A percentile compares a stretch with the other conserved stretches of the same genome.
Evolutionary conservation across 1,140 invertebrate genomes (phyloP).

Genomic region (Platyura marginata): DNA sequence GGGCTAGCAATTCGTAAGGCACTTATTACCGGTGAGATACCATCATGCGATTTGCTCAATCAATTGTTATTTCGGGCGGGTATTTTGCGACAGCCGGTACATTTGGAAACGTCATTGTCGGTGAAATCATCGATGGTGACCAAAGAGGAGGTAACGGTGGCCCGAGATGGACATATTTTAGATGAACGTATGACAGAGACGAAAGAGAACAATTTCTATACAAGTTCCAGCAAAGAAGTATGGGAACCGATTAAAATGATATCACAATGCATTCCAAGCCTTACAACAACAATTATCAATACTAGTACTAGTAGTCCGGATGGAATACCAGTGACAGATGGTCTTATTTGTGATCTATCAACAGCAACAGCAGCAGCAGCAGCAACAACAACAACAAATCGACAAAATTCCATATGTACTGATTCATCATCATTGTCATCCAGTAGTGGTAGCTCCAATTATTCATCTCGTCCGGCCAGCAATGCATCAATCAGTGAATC

Average conservation of each 20-base stretch:
- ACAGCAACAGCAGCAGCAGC: neutral
- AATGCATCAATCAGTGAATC: conserved; percentile 1
- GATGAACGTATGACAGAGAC: conserved; percentile 53
- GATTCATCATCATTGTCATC: neutral
- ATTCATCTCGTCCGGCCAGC: conserved; percentile 1
- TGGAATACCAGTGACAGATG: neutral
- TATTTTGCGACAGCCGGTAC: conserved; percentile 45
- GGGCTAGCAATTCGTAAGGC: conserved; percentile 49
- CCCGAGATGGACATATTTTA: conserved; percentile 43
- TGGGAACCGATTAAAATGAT: conserved; percentile 37
- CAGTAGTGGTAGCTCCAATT: neutral
- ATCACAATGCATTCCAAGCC: neutral
- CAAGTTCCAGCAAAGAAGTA: conserved; percentile 44
- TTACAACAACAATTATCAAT: neutral
- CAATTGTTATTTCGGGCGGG: conserved; percentile 48
- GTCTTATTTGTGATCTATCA: too few species aligned
- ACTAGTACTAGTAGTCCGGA: neutral
- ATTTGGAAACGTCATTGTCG: conserved; percentile 50
- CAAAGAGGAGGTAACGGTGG: conserved; percentile 52
- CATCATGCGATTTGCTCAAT: conserved; percentile 51
- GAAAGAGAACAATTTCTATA: conserved; percentile 52
- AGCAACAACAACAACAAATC: neutral
- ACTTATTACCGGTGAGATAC: conserved; percentile 47
- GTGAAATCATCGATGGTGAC: conserved; percentile 54
- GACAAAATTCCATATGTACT: conserved; percentile 3